These are phyloP conservation scores for Synanthedon myopaeformis DNA, from an alignment of 2,888 invertebrate genomes.

Conservation along the genomic window DNA sequence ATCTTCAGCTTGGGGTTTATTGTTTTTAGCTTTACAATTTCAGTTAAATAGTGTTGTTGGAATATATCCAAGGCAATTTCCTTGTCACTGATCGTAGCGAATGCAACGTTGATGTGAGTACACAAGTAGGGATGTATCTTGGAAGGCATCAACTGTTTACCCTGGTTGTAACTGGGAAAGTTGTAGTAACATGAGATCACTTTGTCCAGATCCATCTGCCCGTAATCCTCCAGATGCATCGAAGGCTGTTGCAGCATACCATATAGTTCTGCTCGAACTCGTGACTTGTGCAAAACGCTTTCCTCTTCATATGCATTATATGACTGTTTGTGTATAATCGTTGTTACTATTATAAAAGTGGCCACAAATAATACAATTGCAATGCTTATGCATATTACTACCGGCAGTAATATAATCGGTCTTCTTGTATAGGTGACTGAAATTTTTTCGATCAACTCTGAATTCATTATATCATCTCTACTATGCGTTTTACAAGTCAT, in stretches of 20 bases:
- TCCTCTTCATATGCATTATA: background rate
- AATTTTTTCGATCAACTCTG: no score
- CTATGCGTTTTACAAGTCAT: no score
- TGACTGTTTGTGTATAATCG: background rate
- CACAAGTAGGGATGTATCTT: slow-evolving; percentile 80
- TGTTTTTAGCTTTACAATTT: slow-evolving; percentile 66
- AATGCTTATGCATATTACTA: background rate
- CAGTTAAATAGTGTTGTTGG: slow-evolving; percentile 38
- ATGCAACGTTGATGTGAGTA: slow-evolving; percentile 86
- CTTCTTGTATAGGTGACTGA: background rate
- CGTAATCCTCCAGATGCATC: background rate
- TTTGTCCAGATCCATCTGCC: slow-evolving; percentile 7
- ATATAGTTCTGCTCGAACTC: background rate
- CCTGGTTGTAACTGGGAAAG: slow-evolving; percentile 43
- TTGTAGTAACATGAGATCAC: slow-evolving; percentile 79
- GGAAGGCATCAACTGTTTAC: slow-evolving; percentile 55
- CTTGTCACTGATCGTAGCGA: slow-evolving; percentile 74
- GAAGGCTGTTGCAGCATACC: background rate
- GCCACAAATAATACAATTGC: background rate
- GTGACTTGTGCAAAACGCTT: background rate
- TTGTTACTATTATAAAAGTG: background rate
- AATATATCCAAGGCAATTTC: slow-evolving; percentile 64
- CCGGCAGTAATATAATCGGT: background rate
- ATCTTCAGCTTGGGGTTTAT: slow-evolving; percentile 77
- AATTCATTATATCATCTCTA: no score